Conservation (phyloP, 2,113 vertebrate species). For the Odontesthes bonariensis region DNA sequence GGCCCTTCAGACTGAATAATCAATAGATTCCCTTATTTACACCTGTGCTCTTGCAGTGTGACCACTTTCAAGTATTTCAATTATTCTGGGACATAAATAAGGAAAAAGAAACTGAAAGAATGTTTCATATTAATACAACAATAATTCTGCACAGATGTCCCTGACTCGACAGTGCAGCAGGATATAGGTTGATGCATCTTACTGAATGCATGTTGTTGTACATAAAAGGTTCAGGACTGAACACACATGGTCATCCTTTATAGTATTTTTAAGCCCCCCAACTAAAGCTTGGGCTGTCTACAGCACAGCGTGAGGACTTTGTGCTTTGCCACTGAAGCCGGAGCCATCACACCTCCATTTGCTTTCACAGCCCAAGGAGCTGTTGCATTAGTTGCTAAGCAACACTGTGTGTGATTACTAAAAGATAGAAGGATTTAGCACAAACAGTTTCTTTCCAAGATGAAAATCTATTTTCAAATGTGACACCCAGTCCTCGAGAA, state of each 20-base stretch:
- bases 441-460: constrained; percentile 21
- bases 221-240: neutral
- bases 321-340: constrained; percentile 10
- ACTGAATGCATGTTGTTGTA: constrained; percentile 1
- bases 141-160: neutral
- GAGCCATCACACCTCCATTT: constrained; percentile 40
- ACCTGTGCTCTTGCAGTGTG: neutral
- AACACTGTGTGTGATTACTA: constrained; percentile 13
- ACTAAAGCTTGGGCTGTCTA: neutral
- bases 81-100: neutral
- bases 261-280: neutral
- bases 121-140: neutral
- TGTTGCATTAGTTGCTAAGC: constrained; percentile 59
- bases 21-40: neutral
- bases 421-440: constrained; percentile 19
- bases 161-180: neutral
- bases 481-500: neutral
- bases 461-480: constrained; percentile 18
- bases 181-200: neutral
- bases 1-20: no score
- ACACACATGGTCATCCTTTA: constrained; percentile 11
- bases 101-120: neutral
- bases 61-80: neutral
- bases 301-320: constrained; percentile 3
- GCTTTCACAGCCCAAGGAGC: constrained; percentile 34